Base-by-base conservation (phyloP, 2,113 vertebrate genomes). In the Gobio gobio region DNA sequence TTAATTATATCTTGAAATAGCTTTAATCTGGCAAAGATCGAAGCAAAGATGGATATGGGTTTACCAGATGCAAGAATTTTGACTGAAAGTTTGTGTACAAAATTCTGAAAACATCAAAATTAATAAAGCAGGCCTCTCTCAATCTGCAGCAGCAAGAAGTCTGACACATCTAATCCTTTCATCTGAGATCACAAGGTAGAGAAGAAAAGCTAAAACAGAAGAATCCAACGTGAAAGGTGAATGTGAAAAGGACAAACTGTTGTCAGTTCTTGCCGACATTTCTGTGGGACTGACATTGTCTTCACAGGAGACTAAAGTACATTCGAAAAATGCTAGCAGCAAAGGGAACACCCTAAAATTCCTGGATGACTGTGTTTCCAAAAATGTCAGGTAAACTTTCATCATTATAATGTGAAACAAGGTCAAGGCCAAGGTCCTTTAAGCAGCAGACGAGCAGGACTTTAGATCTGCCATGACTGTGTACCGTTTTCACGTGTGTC, bases 181-280 rank as follows among this genome's bases (percentile, higher is more conserved):
- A 83, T 83, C 29, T 72, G 66, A 73, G 66, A 83, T 72, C 81
- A 83, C 70, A 83, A 70, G 29, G 33, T 40, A 83, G 12, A 72
- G 49, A 33, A 72, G 64, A 82, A 82, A 78, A 36, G 49, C 20
- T 72, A 12, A 72, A 72, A 36, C 64, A 40, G 3, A 36, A 49
- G 63, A 70, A 70, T 82, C 33, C 20, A 16, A 36, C 29, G 8
- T n/a, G 33, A 83, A 83, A 72, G 49, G 81, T 72, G 66, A 83
- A 56, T 18, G 33, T 26, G 29, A 36, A 83, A 45, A 83, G 49
- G 61, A 36, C 45, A 3, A 83, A 72, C 14, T 10, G 20, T 20
- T 58, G 26, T 72, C 49, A 58, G 81, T 83, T 72, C 22, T 43
- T 70, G 22, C 66, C 22, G 13, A 58, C 29, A 83, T 58, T 82